A percentile compares a stretch with the other conserved stretches of the same genome.
Conservation (phyloP, 2,797 vertebrate genomes). For the Peromyscus nudipes region DNA sequence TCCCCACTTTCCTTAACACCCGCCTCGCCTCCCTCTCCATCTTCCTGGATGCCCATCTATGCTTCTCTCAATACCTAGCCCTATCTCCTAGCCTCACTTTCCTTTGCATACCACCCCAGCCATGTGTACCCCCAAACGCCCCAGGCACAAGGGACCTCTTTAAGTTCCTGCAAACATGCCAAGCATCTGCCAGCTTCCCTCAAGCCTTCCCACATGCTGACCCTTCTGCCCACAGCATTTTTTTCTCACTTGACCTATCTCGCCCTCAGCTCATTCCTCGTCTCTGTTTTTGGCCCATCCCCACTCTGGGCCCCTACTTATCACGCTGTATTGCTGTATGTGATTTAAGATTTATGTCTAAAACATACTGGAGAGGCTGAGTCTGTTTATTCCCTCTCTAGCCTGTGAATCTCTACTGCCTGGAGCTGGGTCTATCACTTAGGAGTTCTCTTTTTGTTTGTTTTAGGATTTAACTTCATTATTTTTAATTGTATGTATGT, state of each 20-base stretch:
- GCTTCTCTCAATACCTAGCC: background rate
- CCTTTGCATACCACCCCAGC: background rate
- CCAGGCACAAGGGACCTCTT: background rate
- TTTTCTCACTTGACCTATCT: slow-evolving; percentile 1
- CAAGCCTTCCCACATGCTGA: background rate
- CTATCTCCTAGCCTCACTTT: background rate
- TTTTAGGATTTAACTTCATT: background rate
- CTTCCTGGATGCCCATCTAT: background rate
- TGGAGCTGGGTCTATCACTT: background rate
- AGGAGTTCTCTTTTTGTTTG: background rate
- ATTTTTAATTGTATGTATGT: background rate
- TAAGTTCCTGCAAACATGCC: slow-evolving; percentile 15
- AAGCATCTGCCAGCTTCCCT: slow-evolving; percentile 37
- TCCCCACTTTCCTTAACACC: background rate
- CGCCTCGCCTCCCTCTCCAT: background rate
- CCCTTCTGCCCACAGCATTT: slow-evolving; percentile 18
- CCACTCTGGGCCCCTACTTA: background rate
- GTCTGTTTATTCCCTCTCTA: background rate
- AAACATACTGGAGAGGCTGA: background rate
- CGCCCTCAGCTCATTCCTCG: background rate
- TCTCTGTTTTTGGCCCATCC: background rate
- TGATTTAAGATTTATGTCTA: background rate
- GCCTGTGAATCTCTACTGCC: background rate
- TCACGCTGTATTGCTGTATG: background rate
- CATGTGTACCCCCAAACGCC: background rate